Evolutionary conservation across 2,888 invertebrate genomes (phyloP), one percentile per base, ranked within the genome.

Genomic region (Ochropacha duplaris): DNA sequence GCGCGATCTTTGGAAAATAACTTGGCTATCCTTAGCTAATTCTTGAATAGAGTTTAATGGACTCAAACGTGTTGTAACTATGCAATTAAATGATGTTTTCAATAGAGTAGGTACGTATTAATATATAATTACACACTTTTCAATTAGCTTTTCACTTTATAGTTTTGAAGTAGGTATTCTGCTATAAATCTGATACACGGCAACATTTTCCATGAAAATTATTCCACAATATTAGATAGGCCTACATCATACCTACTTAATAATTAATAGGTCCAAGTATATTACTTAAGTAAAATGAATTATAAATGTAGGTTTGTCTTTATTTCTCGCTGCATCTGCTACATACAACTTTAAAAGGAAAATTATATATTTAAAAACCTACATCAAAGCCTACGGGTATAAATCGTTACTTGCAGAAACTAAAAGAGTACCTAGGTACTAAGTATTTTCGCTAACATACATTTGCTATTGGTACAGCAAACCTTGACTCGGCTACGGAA

Each of bases 1-100:
- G 72, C 71, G 28, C 66, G 66, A 69, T 71, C 50, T 59, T 58
- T 71, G 69, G 61, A 66, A 69, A 68, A 66, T 65, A 62, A 64
- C 61, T 66, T 56, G 62, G 69, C 69, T 73, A 71, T 65, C 57
- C 61, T 71, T 70, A 59, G 62, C 59, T 72, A 52, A 52, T 34
- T 52, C 31, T 52, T 12, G 5, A 31, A 28, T 12, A 31, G 52
- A 52, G 52, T 52, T 34, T 14, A 52, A 52, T 52, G 52, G 22
- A 52, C 31, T 52, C 52, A 14, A 3, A 11, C 16, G 16, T 39
- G 16, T 5, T 16, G 8, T 9, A 16, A 19, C 44, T 9, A 9
- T 9, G 19, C 19, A 44, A 44, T 44, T 44, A 44, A 19, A 44
- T 36, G 36, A 36, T 36, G 36, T 2, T 14, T 11, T 31, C 4